A percentile compares a stretch with the other conserved stretches of the same genome.
These are phyloP conservation scores for Apodemia zela DNA, from an alignment of 2,888 invertebrate species.

Conservation along the genomic window DNA sequence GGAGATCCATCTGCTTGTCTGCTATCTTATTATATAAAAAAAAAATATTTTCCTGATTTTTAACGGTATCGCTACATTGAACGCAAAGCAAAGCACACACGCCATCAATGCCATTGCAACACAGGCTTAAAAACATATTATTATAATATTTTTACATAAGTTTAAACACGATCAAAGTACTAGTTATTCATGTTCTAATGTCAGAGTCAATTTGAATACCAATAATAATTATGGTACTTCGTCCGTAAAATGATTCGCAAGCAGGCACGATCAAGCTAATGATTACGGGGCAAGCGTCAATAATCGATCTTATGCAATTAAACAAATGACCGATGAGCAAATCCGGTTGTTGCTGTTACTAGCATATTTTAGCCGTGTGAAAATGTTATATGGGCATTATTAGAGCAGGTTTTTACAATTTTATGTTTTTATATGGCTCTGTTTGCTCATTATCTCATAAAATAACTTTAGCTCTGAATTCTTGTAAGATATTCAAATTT, in stretches of 20 bases:
- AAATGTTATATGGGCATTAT: slow-evolving; percentile 16
- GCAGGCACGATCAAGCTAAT: slow-evolving; percentile 32
- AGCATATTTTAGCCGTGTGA: slow-evolving; percentile 41
- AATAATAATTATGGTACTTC: slow-evolving; percentile 24
- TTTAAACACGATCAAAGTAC: neutral
- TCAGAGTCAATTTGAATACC: slow-evolving; percentile 21
- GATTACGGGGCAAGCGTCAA: slow-evolving; percentile 45
- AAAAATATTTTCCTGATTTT: no score
- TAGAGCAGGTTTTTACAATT: slow-evolving; percentile 11
- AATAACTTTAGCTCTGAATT: neutral
- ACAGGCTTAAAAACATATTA: neutral
- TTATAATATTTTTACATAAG: neutral
- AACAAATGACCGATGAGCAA: slow-evolving; percentile 48
- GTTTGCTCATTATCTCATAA: neutral
- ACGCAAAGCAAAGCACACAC: no score
- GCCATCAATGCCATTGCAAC: no score
- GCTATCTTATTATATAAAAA: no score
- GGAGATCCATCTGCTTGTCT: no score
- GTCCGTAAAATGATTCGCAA: slow-evolving; percentile 27
- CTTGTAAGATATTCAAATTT: no score
- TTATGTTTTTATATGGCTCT: slow-evolving; percentile 44
- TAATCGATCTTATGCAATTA: slow-evolving; percentile 65
- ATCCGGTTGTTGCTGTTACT: slow-evolving; percentile 51
- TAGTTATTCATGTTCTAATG: slow-evolving; percentile 19
- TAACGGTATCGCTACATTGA: no score